Base-by-base conservation (phyloP, 2,888 invertebrate species). In the Nemurella pictetii region DNA sequence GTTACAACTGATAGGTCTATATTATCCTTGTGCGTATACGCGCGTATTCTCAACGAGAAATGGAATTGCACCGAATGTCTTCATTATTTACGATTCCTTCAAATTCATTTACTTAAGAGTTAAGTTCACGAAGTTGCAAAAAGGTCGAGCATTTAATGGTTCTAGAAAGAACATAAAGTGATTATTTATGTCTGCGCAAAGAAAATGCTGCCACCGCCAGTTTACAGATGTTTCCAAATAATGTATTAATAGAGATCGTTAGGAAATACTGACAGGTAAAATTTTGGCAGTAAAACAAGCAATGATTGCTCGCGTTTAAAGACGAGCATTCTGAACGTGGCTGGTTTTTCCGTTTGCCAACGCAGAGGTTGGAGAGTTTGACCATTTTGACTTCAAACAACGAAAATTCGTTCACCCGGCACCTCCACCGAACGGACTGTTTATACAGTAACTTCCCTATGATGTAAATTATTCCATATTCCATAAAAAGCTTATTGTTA, bases 141-240 rank as follows among this genome's bases (percentile, higher is more conserved):
- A 78, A 30, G 78, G 30, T 29, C 27, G 12, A 25, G 0, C 78
- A 30, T 28, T 29, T 30, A 29, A 78, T 30, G 30, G 27, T 27
- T 29, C 28, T n/a, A 36, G 32, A n/a, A 35, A 35, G 35, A 81
- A 32, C 80, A 81, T 81, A 32, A 81, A 81, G 80, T 32, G 30
- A n/a, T 81, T 81, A 81, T 81, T 81, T 81, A 81, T 81, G 80
- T 81, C 35, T 35, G 32, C 32, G 20, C 32, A 36, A 81, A 35
- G 35, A 81, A 81, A 81, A 30, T 81, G 30, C 35, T 81, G 12
- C 26, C 9, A 75, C 55, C 55, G 55, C 55, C 55, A 7, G 55
- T 55, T 55, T 55, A 55, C 55, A 20, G 9, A 7, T 20, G 55
- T 55, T 55, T 55, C 55, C n/a, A 20, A 55, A 55, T 55, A 2